Conservation (phyloP, 30 jellyfish, hydroid and myxozoan species). For the Hydractinia symbiolongicarpus region DNA sequence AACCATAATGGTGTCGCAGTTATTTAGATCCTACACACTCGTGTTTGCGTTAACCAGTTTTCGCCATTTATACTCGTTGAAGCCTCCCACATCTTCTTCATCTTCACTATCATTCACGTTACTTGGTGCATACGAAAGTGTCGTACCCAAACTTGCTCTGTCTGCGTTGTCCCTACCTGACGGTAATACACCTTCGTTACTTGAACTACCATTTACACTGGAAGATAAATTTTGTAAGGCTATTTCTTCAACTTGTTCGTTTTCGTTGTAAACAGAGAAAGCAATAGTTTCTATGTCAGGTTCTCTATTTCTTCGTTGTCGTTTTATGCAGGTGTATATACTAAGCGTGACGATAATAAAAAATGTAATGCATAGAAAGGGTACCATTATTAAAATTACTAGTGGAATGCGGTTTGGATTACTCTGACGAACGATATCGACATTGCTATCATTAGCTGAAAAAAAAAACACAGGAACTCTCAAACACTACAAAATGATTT, state of each 20-base stretch:
- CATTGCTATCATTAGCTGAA: constrained; percentile 5
- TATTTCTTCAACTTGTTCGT: constrained; percentile 11
- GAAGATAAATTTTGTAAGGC: constrained; percentile 9
- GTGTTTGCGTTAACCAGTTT: constrained; percentile 6
- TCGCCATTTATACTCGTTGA: constrained; percentile 1
- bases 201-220: neutral
- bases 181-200: neutral
- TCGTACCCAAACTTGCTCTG: neutral
- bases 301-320: neutral
- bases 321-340: neutral
- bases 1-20: too few relatives aligned
- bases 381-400: neutral
- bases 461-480: neutral
- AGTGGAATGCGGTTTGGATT: neutral
- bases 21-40: neutral
- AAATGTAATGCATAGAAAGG: neutral
- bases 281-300: neutral
- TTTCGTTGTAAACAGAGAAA: neutral
- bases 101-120: constrained; percentile 18
- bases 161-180: neutral
- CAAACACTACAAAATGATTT: too few relatives aligned
- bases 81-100: constrained; percentile 10
- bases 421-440: neutral
- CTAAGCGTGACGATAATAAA: neutral
- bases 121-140: constrained; percentile 3